phyloP scores from a whole-genome alignment of 2,888 invertebrate species.

The Amphipyra berbera region DNA sequence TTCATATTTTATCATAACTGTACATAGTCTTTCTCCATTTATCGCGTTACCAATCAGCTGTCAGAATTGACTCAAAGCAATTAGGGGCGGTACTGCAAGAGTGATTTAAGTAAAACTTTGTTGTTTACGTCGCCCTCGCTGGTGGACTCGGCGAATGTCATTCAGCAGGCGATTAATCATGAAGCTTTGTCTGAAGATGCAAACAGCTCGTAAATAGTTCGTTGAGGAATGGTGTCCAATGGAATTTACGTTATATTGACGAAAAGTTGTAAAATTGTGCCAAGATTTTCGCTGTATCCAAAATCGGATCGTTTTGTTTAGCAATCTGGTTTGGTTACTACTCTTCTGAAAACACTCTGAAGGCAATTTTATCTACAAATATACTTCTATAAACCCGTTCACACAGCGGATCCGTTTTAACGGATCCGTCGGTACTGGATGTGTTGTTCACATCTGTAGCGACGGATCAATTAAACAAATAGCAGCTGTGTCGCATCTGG shows the following conservation, averaged over 20 bases:
- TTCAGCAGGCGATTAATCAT: constrained; percentile 77
- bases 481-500: too few relatives aligned
- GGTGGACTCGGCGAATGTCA: constrained; percentile 70
- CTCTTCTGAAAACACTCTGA: too few relatives aligned
- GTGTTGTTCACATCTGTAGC: too few relatives aligned
- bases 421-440: too few relatives aligned
- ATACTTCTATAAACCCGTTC: too few relatives aligned
- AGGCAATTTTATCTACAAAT: too few relatives aligned
- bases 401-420: too few relatives aligned
- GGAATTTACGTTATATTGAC: constrained; percentile 33
- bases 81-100: constrained; percentile 74
- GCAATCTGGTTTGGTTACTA: not conserved
- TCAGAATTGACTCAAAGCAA: constrained; percentile 77
- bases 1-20: constrained; percentile 1
- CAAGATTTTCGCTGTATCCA: not conserved
- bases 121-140: constrained; percentile 71
- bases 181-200: constrained; percentile 71
- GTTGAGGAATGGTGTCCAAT: constrained; percentile 57
- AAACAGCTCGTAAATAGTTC: constrained; percentile 74
- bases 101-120: constrained; percentile 78
- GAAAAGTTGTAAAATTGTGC: constrained; percentile 3
- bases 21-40: constrained; percentile 38
- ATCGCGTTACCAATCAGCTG: constrained; percentile 71
- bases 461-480: too few relatives aligned
- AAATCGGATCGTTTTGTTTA: too few relatives aligned